Evolutionary conservation across 2,113 vertebrate genomes (phyloP).

Genomic region (Pteruthius melanotis): DNA sequence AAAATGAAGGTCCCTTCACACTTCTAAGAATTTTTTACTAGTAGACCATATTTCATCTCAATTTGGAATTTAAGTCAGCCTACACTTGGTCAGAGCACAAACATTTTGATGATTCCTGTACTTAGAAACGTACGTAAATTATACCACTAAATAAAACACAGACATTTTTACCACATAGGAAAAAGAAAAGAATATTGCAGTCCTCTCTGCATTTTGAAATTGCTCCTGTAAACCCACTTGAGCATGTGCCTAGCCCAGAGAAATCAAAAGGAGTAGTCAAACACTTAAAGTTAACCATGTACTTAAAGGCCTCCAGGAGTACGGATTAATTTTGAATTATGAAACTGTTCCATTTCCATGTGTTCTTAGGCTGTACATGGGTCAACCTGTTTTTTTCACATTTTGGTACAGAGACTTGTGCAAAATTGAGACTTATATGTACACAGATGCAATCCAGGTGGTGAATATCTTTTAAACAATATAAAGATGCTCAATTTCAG

Average conservation of each 20-base stretch:
- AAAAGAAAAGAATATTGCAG: slow-evolving; percentile 15
- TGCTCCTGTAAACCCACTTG: neutral
- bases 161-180: neutral
- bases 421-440: neutral
- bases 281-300: neutral
- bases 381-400: neutral
- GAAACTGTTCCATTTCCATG: slow-evolving; percentile 1
- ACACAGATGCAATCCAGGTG: neutral
- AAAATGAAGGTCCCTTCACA: neutral
- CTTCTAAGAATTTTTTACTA: neutral
- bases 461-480: neutral
- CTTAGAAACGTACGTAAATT: slow-evolving; percentile 12
- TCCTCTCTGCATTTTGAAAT: neutral
- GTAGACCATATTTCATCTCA: neutral
- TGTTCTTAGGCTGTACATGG: neutral
- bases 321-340: slow-evolving; percentile 11
- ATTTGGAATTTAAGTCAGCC: neutral
- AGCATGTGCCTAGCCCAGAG: neutral
- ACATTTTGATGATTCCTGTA: neutral
- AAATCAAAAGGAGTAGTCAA: slow-evolving; percentile 31
- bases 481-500: neutral
- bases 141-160: neutral
- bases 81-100: neutral
- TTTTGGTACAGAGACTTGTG: neutral
- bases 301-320: neutral